phyloP scores from a whole-genome alignment of 2,888 invertebrate species.

The Platypus cylindrus region DNA sequence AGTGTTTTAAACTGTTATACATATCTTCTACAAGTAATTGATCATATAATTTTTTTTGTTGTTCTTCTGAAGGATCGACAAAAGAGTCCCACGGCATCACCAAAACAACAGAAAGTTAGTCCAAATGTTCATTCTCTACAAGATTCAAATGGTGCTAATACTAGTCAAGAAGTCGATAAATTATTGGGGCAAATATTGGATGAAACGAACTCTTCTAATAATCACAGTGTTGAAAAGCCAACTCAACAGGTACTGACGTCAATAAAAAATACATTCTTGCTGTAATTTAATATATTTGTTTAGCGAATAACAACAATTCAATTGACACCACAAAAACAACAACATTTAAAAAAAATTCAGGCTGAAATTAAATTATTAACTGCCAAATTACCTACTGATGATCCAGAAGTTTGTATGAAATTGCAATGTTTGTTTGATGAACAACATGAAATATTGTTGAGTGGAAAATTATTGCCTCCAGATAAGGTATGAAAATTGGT shows the following conservation, averaged over 20 bases:
- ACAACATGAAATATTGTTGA: constrained; percentile 57
- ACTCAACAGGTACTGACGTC: constrained; percentile 18
- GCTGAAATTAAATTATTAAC: constrained; percentile 55
- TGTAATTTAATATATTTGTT: constrained; percentile 2
- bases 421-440: constrained; percentile 44
- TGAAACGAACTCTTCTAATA: constrained; percentile 19
- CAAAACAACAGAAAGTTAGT: constrained; percentile 22
- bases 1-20: background rate
- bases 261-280: background rate
- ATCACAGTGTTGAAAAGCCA: constrained; percentile 20
- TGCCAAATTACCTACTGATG: constrained; percentile 37
- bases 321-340: constrained; percentile 58
- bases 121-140: constrained; percentile 18
- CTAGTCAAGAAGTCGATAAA: constrained; percentile 30
- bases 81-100: constrained; percentile 16
- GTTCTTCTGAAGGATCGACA: constrained; percentile 18
- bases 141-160: constrained; percentile 20
- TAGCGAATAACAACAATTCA: constrained; percentile 62
- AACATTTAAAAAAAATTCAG: constrained; percentile 49
- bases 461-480: constrained; percentile 54
- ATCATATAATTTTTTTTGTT: constrained; percentile 6
- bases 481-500: constrained; percentile 25
- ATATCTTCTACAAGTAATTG: constrained; percentile 11
- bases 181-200: constrained; percentile 32
- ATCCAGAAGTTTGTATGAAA: constrained; percentile 30